Percentiles rank a stretch among this genome's conserved stretches.
Evolutionary conservation across 1,140 invertebrate genomes (phyloP).

Genomic region (Acyrthosiphon pisum): DNA sequence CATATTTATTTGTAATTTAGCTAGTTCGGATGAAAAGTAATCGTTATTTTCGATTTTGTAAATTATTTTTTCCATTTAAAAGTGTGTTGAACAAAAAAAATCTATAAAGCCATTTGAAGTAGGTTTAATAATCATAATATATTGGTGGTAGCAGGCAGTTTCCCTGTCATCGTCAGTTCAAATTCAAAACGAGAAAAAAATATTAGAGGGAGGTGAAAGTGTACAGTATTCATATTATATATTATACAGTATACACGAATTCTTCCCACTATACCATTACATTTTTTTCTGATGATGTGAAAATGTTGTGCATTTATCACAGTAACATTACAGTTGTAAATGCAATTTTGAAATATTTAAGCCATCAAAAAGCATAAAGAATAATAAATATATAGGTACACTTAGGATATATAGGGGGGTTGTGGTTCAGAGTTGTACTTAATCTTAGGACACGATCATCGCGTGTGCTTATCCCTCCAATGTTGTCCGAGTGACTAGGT

Average conservation of each 20-base stretch:
- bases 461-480: too few relatives aligned
- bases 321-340: background rate
- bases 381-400: background rate
- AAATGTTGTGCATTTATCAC: background rate
- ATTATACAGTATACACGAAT: background rate
- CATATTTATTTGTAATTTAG: background rate
- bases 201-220: background rate
- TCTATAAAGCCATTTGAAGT: background rate
- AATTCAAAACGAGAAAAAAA: background rate
- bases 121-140: background rate
- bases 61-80: background rate
- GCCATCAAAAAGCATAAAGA: background rate
- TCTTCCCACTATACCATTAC: too few relatives aligned
- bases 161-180: background rate
- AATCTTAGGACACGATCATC: background rate
- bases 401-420: background rate
- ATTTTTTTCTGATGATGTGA: background rate
- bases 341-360: background rate
- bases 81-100: background rate
- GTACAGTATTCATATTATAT: background rate
- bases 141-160: background rate
- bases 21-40: background rate
- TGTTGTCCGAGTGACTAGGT: too few relatives aligned
- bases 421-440: background rate
- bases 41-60: too few relatives aligned